These are phyloP conservation scores for Leptoteleia sp. DNA, from an alignment of 1,140 invertebrate genomes.

Conservation along the genomic window DNA sequence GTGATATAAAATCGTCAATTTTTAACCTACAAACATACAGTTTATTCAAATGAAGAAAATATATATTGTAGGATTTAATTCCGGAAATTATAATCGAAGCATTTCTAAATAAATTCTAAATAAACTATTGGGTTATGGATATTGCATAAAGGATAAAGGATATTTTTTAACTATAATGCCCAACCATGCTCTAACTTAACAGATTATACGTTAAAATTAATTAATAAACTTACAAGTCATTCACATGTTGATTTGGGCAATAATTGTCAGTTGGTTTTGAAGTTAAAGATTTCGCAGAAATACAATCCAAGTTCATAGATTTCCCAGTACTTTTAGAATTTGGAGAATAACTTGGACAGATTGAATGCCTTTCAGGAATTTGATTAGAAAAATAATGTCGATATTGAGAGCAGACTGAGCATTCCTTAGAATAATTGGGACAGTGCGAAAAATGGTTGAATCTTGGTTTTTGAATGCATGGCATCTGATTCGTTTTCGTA, in stretches of 20 bases:
- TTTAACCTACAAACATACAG: too few species aligned
- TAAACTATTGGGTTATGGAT: too few species aligned
- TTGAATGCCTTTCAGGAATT: neutral
- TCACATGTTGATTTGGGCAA: constrained; percentile 28
- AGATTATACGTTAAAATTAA: too few species aligned
- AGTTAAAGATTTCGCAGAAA: constrained; percentile 23
- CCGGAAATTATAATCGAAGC: too few species aligned
- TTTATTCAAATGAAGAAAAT: too few species aligned
- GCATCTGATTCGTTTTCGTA: constrained; percentile 7
- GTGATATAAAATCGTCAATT: too few species aligned
- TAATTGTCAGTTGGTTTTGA: constrained; percentile 27
- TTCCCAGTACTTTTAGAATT: constrained; percentile 19
- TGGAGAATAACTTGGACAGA: neutral
- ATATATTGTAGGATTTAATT: too few species aligned
- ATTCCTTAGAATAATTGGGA: constrained; percentile 65
- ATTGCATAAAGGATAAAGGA: too few species aligned
- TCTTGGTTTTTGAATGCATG: constrained; percentile 13
- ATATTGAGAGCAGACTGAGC: constrained; percentile 76
- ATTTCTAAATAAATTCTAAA: too few species aligned
- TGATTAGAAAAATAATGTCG: constrained; percentile 72
- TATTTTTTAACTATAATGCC: too few species aligned
- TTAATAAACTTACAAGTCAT: constrained; percentile 8
- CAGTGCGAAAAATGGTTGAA: constrained; percentile 40
- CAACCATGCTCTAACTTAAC: too few species aligned
- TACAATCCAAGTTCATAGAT: constrained; percentile 21